Conservation (phyloP, 2,888 invertebrate genomes). For the Thymelicus sylvestris region DNA sequence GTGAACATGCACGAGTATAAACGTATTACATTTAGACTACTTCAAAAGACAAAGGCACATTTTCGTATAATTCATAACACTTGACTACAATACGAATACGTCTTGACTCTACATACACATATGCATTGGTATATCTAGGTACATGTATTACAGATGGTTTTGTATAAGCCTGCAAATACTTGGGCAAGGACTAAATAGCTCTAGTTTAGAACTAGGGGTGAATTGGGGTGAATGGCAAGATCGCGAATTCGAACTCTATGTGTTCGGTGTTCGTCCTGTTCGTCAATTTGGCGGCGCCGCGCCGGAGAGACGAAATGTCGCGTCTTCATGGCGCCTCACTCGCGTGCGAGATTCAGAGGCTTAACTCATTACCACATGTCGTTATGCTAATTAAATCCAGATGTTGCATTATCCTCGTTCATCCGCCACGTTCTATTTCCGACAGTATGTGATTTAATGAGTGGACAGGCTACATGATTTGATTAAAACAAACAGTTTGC, state of each 20-base stretch:
- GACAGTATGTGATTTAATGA: not conserved
- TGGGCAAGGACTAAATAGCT: slow-evolving; percentile 17
- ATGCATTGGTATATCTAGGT: too few relatives aligned
- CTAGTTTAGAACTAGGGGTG: slow-evolving; percentile 19
- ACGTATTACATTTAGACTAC: too few relatives aligned
- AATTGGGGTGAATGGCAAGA: slow-evolving; percentile 14
- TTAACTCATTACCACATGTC: slow-evolving; percentile 3
- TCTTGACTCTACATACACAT: not conserved
- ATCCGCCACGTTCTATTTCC: slow-evolving; percentile 5
- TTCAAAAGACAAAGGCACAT: too few relatives aligned
- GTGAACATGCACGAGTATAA: too few relatives aligned
- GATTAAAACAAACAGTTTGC: not conserved
- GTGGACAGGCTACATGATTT: not conserved
- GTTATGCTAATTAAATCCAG: slow-evolving; percentile 29
- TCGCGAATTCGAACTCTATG: not conserved
- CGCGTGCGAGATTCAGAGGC: slow-evolving; percentile 9
- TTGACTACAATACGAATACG: too few relatives aligned
- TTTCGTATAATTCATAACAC: too few relatives aligned
- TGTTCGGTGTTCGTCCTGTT: not conserved
- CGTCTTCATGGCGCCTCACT: slow-evolving; percentile 25
- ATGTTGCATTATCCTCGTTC: slow-evolving; percentile 21
- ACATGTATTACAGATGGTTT: not conserved
- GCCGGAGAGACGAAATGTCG: slow-evolving; percentile 31
- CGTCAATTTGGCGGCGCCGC: slow-evolving; percentile 23
- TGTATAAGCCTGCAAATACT: not conserved